Base-by-base conservation (phyloP, 2,797 vertebrate species). In the Tokudaia tokunoshimensis region DNA sequence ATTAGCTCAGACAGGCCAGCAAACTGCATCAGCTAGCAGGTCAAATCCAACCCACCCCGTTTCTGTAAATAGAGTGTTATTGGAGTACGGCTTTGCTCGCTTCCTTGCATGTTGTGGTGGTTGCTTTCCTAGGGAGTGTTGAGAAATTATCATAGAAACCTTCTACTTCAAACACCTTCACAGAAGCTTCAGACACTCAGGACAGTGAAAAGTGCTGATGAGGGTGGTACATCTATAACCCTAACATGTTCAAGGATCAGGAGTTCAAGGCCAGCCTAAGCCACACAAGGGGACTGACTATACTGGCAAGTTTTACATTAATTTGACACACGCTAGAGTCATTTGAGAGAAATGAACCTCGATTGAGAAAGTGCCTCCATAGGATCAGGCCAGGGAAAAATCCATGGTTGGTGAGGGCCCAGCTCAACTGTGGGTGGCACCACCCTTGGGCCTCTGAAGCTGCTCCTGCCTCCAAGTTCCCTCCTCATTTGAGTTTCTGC, bases 1-100 rank as follows among this genome's bases (percentile, higher is more conserved):
- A 76, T 94, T 31, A 92, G 31, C 78, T 82, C 15, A 89, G 31
- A n/a, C 34, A 76, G 67, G 52, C 12, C 9, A 59, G 59, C 57
- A 86, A 55, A 75, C 57, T 57, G 31, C 10, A 8, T 44, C 47
- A 50, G 61, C 26, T 75, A 65, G 63, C 70, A 31, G 57, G 37
- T n/a, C 50, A 79, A 57, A 80, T 47, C 34, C 44, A 22, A 13
- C 22, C 59, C 24, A 12, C 89, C 34, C 34, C 57, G 24, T 34
- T 82, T 81, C 52, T 88, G 17, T 82, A 74, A 94, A 74, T 70
- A 80, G 89, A 75, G 6, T 88, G 67, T 74, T 83, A 79, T 6
- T 65, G 50, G 74, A 83, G 44, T 24, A 24, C 7, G 31, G 59
- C n/a, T 47, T 31, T 74, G 55, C 34, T 52, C n/a, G 26, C 20